Evolutionary conservation across 37 sponge, comb jelly and placozoan genomes (phyloP).

Genomic region (Axinella damicornis): DNA sequence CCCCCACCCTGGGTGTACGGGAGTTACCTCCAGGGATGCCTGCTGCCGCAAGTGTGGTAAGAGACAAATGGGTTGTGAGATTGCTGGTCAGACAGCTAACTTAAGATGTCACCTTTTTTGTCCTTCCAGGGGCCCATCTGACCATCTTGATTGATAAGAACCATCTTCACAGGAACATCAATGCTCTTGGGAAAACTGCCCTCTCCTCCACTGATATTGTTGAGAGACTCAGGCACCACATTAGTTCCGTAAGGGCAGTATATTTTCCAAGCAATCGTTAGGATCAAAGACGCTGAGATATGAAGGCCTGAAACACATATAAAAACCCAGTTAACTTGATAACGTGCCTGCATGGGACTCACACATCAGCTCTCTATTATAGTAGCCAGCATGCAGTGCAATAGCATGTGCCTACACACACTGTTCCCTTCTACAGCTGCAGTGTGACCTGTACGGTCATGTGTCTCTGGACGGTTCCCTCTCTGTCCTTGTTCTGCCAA

Average conservation of each 20-base stretch:
- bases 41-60: slow-evolving; percentile 80
- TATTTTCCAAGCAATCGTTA: too few species aligned
- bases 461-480: slow-evolving; percentile 35
- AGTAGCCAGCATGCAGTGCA: too few species aligned
- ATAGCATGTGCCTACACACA: too few species aligned
- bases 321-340: too few species aligned
- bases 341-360: too few species aligned
- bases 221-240: slow-evolving; percentile 11
- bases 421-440: slow-evolving; percentile 20
- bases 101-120: too few species aligned
- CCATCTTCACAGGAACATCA: background rate
- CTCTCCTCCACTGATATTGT: slow-evolving; percentile 40
- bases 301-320: too few species aligned
- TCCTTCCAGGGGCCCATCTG: slow-evolving; percentile 23
- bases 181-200: slow-evolving; percentile 2
- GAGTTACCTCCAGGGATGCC: slow-evolving; percentile 38
- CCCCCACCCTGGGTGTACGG: slow-evolving; percentile 24
- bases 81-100: too few species aligned
- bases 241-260: too few species aligned
- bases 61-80: too few species aligned
- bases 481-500: slow-evolving; percentile 42
- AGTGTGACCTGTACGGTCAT: slow-evolving; percentile 71
- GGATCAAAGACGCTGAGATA: too few species aligned
- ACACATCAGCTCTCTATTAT: too few species aligned
- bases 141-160: slow-evolving; percentile 30